phyloP scores from a whole-genome alignment of 2,888 invertebrate species.

The Scelioninae gen. 2 region DNA sequence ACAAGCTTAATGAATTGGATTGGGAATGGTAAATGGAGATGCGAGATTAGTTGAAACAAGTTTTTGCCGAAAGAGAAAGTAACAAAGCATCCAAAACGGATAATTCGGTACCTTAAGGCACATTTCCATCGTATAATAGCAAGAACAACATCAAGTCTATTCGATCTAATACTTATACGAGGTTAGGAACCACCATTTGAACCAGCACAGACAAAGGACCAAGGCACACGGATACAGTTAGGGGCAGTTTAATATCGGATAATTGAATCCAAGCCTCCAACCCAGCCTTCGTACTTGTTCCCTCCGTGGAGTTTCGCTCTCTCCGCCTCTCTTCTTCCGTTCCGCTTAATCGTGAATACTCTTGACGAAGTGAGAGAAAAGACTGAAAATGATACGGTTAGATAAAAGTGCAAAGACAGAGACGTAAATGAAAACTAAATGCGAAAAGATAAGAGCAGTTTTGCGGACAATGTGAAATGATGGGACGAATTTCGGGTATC shows the following conservation, averaged over 20 bases:
- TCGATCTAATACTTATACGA: constrained; percentile 74
- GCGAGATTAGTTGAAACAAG: constrained; percentile 49
- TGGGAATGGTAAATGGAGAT: constrained; percentile 43
- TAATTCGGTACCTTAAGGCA: constrained; percentile 67
- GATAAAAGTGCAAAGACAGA: constrained; percentile 2
- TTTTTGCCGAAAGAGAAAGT: constrained; percentile 40
- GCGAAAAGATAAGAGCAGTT: too few species aligned
- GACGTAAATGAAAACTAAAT: too few species aligned
- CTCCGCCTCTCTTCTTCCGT: constrained; percentile 58
- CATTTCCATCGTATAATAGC: constrained; percentile 69
- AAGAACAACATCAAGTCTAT: constrained; percentile 74
- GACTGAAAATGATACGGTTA: neutral
- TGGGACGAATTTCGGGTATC: too few species aligned
- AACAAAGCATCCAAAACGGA: constrained; percentile 54
- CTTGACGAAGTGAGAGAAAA: constrained; percentile 47
- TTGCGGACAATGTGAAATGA: too few species aligned
- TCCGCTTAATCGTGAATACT: constrained; percentile 46
- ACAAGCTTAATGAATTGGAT: constrained; percentile 45
- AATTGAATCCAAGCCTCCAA: constrained; percentile 74
- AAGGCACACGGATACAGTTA: constrained; percentile 69
- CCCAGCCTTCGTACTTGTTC: constrained; percentile 53
- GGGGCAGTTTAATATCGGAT: constrained; percentile 75
- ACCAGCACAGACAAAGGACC: constrained; percentile 66
- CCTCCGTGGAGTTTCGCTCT: constrained; percentile 27
- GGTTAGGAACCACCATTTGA: constrained; percentile 70